A percentile compares a stretch with the other conserved stretches of the same genome.
Evolutionary conservation across 1,140 invertebrate genomes (phyloP).

Genomic region (Pachypeltis micranthus): DNA sequence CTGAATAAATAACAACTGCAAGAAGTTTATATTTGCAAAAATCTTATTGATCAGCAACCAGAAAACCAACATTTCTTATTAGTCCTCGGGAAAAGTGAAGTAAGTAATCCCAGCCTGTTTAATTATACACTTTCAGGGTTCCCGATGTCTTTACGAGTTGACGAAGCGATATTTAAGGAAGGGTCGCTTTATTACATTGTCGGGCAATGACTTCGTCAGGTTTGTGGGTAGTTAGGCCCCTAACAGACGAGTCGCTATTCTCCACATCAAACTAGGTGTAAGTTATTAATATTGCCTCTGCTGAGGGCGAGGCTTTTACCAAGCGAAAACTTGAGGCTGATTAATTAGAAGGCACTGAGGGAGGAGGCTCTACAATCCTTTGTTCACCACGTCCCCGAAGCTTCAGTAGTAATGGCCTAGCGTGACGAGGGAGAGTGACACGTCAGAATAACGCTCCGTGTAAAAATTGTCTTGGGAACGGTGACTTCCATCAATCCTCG

Average conservation of each 20-base stretch:
- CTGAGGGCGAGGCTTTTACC: background rate
- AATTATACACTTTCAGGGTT: no score
- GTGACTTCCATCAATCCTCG: background rate
- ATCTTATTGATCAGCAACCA: no score
- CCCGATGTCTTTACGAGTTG: no score
- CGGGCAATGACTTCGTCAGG: background rate
- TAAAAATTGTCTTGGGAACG: conserved; percentile 8
- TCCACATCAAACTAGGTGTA: conserved; percentile 7
- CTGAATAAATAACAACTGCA: no score
- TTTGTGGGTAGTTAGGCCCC: background rate
- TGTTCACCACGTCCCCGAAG: background rate
- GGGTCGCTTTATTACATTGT: background rate
- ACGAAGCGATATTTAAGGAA: no score
- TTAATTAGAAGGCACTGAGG: background rate
- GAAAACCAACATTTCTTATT: no score
- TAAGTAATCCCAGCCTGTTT: no score
- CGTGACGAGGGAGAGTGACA: background rate
- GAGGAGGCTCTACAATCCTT: background rate
- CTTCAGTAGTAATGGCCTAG: background rate
- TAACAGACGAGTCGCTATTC: background rate
- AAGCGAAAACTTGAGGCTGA: conserved; percentile 2
- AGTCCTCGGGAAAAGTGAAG: no score
- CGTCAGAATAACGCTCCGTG: background rate
- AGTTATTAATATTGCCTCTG: background rate
- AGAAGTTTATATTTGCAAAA: no score